Percentiles rank a stretch among this genome's conserved stretches.
Conservation (phyloP, 2,888 invertebrate genomes). For the Rotaria sp. region DNA sequence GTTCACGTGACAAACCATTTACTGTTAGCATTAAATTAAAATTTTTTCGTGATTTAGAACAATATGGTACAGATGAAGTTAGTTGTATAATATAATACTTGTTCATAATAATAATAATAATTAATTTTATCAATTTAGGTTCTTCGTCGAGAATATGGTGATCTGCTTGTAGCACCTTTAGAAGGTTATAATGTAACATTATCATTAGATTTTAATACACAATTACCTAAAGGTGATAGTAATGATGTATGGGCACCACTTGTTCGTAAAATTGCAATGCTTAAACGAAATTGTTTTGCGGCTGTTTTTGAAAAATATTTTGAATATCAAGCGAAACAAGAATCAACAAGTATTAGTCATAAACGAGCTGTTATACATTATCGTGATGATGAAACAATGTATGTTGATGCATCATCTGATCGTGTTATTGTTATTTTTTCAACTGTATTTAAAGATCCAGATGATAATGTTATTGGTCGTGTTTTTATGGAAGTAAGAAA, state of each 20-base stretch:
- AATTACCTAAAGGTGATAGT: conserved; percentile 69
- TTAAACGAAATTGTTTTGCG: conserved; percentile 97
- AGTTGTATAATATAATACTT: conserved; percentile 41
- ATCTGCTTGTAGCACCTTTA: conserved; percentile 73
- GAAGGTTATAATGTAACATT: conserved; percentile 67
- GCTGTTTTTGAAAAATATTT: conserved; percentile 99
- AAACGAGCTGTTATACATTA: conserved; percentile 95
- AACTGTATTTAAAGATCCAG: conserved; percentile 93
- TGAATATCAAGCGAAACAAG: conserved; percentile 70
- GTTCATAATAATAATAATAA: not conserved
- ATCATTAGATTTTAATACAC: conserved; percentile 82
- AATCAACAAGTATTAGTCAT: conserved; percentile 78
- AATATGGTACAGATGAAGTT: conserved; percentile 88
- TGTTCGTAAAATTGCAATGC: conserved; percentile 81
- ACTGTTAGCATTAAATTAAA: conserved; percentile 80
- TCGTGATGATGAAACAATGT: conserved; percentile 96
- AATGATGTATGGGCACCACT: conserved; percentile 59
- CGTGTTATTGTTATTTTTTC: conserved; percentile 98
- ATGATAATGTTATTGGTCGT: conserved; percentile 95
- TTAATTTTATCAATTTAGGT: conserved; percentile 57
- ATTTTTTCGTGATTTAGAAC: conserved; percentile 93
- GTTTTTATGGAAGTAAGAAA: conserved; percentile 79
- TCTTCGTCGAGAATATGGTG: conserved; percentile 82
- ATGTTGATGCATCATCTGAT: conserved; percentile 93
- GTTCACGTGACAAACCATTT: conserved; percentile 83